Percentiles rank a stretch among this genome's conserved stretches.
Conservation (phyloP, 1,140 invertebrate genomes). For the Bathynomus jamesi region DNA sequence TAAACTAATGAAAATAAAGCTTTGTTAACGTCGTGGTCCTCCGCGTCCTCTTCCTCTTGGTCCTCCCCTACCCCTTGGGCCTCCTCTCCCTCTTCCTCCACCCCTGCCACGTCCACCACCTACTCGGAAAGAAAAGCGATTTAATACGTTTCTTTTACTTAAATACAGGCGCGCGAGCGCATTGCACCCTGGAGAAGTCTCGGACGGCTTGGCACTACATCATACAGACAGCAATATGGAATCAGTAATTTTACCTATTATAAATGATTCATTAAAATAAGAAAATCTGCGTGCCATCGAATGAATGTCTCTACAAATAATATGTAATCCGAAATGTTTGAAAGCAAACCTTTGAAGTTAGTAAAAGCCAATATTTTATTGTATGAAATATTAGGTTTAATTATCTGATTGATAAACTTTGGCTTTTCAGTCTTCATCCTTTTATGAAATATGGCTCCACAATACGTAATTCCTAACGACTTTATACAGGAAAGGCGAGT, state of each 20-base stretch:
- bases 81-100: constrained; percentile 20
- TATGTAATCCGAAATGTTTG: constrained; percentile 1
- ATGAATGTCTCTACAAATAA: background rate
- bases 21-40: constrained; percentile 24
- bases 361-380: too few relatives aligned
- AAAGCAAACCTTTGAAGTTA: too few relatives aligned
- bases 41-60: constrained; percentile 23
- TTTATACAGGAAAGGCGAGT: too few relatives aligned
- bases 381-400: too few relatives aligned
- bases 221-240: background rate
- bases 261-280: background rate
- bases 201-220: too few relatives aligned
- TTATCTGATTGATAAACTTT: too few relatives aligned
- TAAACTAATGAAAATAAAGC: background rate
- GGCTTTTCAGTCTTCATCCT: too few relatives aligned
- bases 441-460: too few relatives aligned
- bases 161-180: background rate
- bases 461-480: too few relatives aligned
- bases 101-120: constrained; percentile 30
- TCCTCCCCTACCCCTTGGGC: constrained; percentile 13
- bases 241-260: too few relatives aligned
- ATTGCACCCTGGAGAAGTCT: too few relatives aligned
- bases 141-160: background rate
- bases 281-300: constrained; percentile 3
- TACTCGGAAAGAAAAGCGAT: constrained; percentile 3